Percentiles rank a stretch among this genome's conserved stretches.
Evolutionary conservation across 2,888 invertebrate species (phyloP).

Genomic region (Latrodectus elegans): DNA sequence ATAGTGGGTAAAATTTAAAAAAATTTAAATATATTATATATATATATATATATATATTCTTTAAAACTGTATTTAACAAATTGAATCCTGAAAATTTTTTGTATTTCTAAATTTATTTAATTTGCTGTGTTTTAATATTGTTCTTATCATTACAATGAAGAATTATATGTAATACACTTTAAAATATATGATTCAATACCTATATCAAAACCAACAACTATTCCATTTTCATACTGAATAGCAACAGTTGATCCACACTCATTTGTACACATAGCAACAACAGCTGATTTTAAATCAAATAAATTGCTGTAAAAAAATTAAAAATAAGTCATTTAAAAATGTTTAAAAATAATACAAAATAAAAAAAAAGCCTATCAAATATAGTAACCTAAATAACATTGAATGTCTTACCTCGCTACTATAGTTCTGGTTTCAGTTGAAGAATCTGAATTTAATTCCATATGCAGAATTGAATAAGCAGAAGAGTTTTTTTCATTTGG

Average conservation of each 20-base stretch:
- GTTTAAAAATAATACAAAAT: neutral
- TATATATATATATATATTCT: too few relatives aligned
- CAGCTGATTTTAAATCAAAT: slow-evolving; percentile 70
- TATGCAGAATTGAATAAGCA: slow-evolving; percentile 4
- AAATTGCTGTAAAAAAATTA: slow-evolving; percentile 19
- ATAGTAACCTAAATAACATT: neutral
- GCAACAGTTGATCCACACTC: slow-evolving; percentile 71
- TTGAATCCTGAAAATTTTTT: too few relatives aligned
- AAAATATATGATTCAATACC: slow-evolving; percentile 25
- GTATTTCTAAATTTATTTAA: too few relatives aligned
- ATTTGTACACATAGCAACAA: slow-evolving; percentile 71
- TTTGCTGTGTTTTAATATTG: too few relatives aligned
- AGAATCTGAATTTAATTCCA: neutral
- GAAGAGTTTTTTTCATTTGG: neutral
- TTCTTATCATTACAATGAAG: too few relatives aligned
- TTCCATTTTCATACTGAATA: slow-evolving; percentile 74
- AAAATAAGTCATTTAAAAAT: neutral
- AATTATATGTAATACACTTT: too few relatives aligned
- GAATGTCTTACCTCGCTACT: slow-evolving; percentile 16
- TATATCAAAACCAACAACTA: slow-evolving; percentile 75
- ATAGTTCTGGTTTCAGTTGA: neutral
- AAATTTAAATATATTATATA: too few relatives aligned
- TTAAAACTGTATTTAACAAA: too few relatives aligned
- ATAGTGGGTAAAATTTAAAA: too few relatives aligned
- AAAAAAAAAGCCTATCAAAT: neutral